Percentiles rank a stretch among this genome's conserved stretches.
phyloP scores from a whole-genome alignment of 2,888 invertebrate genomes.

The Xylota segnis region DNA sequence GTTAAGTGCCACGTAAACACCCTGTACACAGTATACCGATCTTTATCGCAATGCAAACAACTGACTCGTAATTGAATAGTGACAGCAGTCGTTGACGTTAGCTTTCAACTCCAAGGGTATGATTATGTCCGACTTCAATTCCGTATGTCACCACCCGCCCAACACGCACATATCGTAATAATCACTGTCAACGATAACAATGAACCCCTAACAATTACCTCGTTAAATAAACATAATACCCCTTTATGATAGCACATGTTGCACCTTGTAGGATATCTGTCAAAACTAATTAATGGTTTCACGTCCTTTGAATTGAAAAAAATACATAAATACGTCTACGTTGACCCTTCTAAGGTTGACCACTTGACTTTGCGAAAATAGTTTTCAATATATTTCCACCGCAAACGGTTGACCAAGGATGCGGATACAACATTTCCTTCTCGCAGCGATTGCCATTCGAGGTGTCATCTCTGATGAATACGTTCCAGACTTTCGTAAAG shows the following conservation, averaged over 20 bases:
- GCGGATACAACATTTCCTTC: slow-evolving; percentile 21
- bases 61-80: slow-evolving; percentile 9
- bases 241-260: slow-evolving; percentile 10
- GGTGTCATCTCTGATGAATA: slow-evolving; percentile 1
- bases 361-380: slow-evolving; percentile 22
- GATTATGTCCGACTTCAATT: not conserved
- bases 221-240: slow-evolving; percentile 51
- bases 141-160: not conserved
- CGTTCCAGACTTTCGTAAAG: not conserved
- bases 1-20: not conserved
- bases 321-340: slow-evolving; percentile 11
- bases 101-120: not conserved
- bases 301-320: slow-evolving; percentile 35
- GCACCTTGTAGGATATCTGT: slow-evolving; percentile 24
- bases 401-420: slow-evolving; percentile 21
- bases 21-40: not conserved
- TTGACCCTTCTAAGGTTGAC: not conserved
- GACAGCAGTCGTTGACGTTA: not conserved
- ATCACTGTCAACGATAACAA: slow-evolving; percentile 15
- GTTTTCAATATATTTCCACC: slow-evolving; percentile 3
- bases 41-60: slow-evolving; percentile 9
- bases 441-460: not conserved
- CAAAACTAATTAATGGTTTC: slow-evolving; percentile 49
- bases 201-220: slow-evolving; percentile 26
- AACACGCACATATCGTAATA: not conserved